Evolutionary conservation across 2,797 vertebrate genomes (phyloP), one percentile per base, ranked within the genome.

Genomic region (Gorsachius magnificus): DNA sequence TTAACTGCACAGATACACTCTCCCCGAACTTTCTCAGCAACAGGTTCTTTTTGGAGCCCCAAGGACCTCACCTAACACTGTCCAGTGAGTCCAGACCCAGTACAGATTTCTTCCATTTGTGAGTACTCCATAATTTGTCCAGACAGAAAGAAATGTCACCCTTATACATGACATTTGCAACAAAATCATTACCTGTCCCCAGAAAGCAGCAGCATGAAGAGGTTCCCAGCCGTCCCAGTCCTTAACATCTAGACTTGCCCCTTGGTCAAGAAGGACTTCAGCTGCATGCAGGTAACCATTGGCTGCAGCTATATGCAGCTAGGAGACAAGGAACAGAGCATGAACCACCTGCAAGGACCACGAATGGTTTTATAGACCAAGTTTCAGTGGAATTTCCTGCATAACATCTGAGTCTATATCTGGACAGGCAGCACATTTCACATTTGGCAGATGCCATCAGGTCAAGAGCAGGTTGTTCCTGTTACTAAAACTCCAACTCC

Each of bases 221-320:
- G 99, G 99, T 96, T 99, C 99, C 99, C 99, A 99, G 92, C 99
- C 99, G 11, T 99, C 99, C 71, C 98, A 98, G 96, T 99, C 99
- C 89, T 98, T 99, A 68, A 99, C 95, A 83, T 99, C 99, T 97
- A 99, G 98, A 31, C 98, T 98, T 43, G 99, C 99, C 18, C 99
- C 99, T 3, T 99, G 99, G 97, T 99, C 99, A 89, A 99, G 98
- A 41, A 99, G 98, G 80, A 99, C 98, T 98, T 99, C 99, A 48
- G 99, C 98, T 64, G 99, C 99, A 97, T 99, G 99, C 69, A 98
- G 98, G 72, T 99, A 99, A 83, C 99, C 99, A 31, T 99, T 99
- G 53, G 99, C 99, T 71, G 99, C 99, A 61, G 99, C 96, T 76
- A 99, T 98, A 96, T 99, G 99, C 90, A 99, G 98, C 99, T 99